Conservation (phyloP, 64 coral and sea anemone species). For the Actinia tenebrosa region DNA sequence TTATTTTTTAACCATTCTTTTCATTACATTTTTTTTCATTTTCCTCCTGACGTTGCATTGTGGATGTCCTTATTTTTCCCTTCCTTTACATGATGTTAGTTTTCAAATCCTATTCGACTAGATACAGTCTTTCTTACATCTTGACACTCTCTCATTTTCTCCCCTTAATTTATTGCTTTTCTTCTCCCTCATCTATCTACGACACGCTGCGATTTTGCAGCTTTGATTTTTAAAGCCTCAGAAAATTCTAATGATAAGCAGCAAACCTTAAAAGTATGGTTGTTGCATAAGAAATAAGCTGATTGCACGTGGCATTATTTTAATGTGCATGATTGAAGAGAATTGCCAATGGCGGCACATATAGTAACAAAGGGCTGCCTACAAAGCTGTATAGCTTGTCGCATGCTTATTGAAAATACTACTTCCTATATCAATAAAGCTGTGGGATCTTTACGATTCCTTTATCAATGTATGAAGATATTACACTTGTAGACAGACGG, state of each 20-base stretch:
- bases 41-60: neutral
- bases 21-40: neutral
- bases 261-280: neutral
- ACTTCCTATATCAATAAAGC: neutral
- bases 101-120: no score
- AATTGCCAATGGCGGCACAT: neutral
- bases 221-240: no score
- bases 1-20: neutral
- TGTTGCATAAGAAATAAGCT: neutral
- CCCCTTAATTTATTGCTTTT: neutral
- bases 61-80: no score
- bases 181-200: no score
- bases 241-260: neutral
- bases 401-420: neutral
- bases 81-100: no score
- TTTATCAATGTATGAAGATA: neutral
- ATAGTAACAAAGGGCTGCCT: neutral
- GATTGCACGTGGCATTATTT: neutral
- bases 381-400: neutral
- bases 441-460: neutral
- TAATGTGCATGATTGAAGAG: neutral
- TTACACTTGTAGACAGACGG: no score
- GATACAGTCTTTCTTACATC: neutral
- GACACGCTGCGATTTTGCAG: no score
- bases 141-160: neutral